Percentiles rank a stretch among this genome's conserved stretches.
These are phyloP conservation scores for Strix aluco DNA, from an alignment of 2,113 vertebrate genomes.

Conservation along the genomic window DNA sequence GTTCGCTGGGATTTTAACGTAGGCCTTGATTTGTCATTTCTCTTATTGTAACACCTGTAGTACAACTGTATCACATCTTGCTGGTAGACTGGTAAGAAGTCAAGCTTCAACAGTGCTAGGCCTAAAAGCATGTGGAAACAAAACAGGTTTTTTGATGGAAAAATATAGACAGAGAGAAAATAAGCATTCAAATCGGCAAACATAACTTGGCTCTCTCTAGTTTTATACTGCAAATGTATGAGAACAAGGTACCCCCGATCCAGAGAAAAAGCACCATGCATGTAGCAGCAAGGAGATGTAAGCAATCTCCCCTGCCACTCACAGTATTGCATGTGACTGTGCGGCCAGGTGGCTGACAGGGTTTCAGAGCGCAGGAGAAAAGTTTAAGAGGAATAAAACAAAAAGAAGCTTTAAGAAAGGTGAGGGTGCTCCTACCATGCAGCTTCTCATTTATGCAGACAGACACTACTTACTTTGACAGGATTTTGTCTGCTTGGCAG, in stretches of 20 bases:
- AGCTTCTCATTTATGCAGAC: neutral
- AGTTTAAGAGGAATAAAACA: neutral
- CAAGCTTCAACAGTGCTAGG: neutral
- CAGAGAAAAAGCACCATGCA: neutral
- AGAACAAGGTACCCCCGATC: accelerated
- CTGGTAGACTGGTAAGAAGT: too few species aligned
- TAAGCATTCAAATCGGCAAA: neutral
- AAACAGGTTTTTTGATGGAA: neutral
- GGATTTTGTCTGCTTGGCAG: neutral
- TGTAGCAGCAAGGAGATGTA: neutral
- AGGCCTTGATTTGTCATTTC: neutral
- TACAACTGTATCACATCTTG: neutral
- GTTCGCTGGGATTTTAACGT: neutral
- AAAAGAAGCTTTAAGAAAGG: neutral
- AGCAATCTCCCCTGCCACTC: neutral
- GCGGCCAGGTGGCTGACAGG: neutral
- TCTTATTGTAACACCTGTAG: neutral
- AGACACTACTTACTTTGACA: neutral
- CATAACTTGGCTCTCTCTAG: neutral
- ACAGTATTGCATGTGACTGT: neutral
- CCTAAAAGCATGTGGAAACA: neutral
- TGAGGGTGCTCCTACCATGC: neutral
- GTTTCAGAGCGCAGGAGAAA: neutral
- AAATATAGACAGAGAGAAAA: neutral
- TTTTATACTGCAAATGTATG: neutral